Percentiles rank a stretch among this genome's conserved stretches.
Evolutionary conservation across 2,797 vertebrate genomes (phyloP).

Genomic region (Glyptemys insculpta): DNA sequence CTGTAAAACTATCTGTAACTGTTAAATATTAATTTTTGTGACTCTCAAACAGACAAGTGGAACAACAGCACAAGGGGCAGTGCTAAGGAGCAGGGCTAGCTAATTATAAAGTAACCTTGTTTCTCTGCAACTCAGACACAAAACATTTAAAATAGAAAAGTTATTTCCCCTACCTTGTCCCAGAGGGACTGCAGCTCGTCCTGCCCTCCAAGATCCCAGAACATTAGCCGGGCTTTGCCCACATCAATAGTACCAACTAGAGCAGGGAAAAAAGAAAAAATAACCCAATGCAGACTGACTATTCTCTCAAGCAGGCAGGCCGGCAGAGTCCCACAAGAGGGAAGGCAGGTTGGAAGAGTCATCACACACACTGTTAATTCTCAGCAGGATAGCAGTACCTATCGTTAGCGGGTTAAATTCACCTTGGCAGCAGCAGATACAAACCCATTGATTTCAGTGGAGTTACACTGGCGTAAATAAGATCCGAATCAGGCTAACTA

Average conservation of each 20-base stretch:
- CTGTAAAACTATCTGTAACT: not conserved
- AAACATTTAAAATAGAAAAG: not conserved
- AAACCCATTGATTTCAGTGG: accelerated
- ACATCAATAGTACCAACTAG: conserved; percentile 97
- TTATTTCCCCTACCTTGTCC: conserved; percentile 91
- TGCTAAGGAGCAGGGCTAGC: not conserved
- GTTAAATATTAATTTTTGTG: not conserved
- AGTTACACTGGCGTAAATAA: accelerated
- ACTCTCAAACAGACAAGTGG: not conserved
- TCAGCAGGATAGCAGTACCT: accelerated
- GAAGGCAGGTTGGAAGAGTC: not conserved
- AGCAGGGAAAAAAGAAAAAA: not conserved
- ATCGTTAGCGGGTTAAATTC: not conserved
- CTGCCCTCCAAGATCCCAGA: conserved; percentile 98
- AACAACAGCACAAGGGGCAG: not conserved
- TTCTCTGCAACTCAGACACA: not conserved
- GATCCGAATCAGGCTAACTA: not conserved
- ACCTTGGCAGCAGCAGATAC: accelerated
- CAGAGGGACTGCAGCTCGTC: conserved; percentile 97
- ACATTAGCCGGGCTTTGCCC: conserved; percentile 95
- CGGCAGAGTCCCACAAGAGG: not conserved
- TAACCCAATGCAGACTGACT: accelerated
- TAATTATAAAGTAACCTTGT: accelerated
- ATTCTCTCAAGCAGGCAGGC: not conserved
- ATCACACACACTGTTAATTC: not conserved